Evolutionary conservation across 1,140 invertebrate genomes (phyloP).

Genomic region (Parapsyche elsis): DNA sequence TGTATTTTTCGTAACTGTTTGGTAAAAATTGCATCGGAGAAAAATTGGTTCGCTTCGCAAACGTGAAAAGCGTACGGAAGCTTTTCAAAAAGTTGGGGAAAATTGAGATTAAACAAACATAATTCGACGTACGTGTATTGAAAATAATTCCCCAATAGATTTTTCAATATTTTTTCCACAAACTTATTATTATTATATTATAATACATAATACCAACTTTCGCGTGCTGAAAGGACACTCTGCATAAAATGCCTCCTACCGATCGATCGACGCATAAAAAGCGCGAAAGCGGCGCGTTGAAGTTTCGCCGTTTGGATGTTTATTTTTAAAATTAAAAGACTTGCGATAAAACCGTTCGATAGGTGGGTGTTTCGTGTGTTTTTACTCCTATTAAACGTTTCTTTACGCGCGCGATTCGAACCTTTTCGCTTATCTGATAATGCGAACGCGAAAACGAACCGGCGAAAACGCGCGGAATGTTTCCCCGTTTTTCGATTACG

Average conservation of each 20-base stretch:
- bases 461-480: not conserved
- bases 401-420: not conserved
- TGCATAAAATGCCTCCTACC: constrained; percentile 10
- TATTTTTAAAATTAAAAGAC: constrained; percentile 27
- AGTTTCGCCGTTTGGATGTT: not conserved
- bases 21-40: constrained; percentile 18
- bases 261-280: constrained; percentile 17
- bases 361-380: constrained; percentile 20
- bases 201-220: too few relatives aligned
- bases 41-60: constrained; percentile 16
- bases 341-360: not conserved
- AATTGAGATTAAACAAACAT: not conserved
- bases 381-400: not conserved
- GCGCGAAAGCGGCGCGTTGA: not conserved
- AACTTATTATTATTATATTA: too few relatives aligned
- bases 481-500: not conserved
- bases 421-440: constrained; percentile 18
- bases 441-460: not conserved
- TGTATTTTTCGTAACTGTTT: not conserved
- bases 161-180: too few relatives aligned
- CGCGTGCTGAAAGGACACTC: not conserved
- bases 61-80: not conserved
- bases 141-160: not conserved
- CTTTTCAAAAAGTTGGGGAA: not conserved
- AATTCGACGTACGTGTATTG: not conserved